Evolutionary conservation across 2,113 vertebrate genomes (phyloP).

Genomic region (Petrocephalus zakoni): DNA sequence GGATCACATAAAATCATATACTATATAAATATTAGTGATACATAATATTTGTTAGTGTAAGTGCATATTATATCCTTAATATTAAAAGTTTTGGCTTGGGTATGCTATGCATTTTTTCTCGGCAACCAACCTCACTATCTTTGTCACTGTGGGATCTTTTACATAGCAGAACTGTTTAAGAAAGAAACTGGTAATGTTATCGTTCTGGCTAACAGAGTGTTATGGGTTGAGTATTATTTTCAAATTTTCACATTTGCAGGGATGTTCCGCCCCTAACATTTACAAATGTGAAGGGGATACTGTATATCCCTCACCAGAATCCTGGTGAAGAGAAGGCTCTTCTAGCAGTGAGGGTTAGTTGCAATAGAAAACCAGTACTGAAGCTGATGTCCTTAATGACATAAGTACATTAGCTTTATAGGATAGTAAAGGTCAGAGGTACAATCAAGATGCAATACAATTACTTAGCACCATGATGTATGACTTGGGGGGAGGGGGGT

Average conservation of each 20-base stretch:
- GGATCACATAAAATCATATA: neutral
- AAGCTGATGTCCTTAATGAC: neutral
- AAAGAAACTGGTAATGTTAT: neutral
- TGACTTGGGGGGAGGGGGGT: neutral
- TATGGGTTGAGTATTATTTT: neutral
- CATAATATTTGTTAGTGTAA: too few relatives aligned
- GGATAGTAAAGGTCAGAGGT: neutral
- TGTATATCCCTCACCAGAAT: neutral
- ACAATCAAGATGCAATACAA: neutral
- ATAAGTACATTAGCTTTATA: neutral
- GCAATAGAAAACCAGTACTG: neutral
- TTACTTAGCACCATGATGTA: neutral
- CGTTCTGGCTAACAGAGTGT: neutral
- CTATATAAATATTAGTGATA: too few relatives aligned
- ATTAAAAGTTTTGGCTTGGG: too few relatives aligned
- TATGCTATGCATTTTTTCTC: too few relatives aligned
- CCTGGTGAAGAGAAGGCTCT: neutral
- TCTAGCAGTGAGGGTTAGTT: neutral
- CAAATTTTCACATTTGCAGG: neutral
- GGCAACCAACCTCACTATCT: too few relatives aligned
- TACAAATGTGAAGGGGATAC: neutral
- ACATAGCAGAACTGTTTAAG: neutral
- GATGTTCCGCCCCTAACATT: neutral
- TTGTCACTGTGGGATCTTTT: too few relatives aligned
- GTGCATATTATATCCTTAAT: too few relatives aligned